Base-by-base conservation (phyloP, 1,140 invertebrate genomes). In the Calephelis nemesis region DNA sequence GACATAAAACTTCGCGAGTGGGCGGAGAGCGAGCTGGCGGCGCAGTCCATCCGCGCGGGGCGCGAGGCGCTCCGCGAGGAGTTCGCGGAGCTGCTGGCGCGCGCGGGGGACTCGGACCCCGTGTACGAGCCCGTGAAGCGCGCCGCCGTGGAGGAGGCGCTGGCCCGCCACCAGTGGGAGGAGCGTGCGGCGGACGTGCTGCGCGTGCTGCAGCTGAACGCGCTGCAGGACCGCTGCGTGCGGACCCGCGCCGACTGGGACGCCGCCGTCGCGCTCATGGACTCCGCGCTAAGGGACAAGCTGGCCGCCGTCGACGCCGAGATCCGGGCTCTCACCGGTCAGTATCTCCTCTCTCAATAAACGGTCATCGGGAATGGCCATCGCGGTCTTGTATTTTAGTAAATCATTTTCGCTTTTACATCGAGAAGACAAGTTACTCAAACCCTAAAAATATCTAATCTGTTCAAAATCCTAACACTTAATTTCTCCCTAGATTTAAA, bases 1-100 rank as follows among this genome's bases (percentile, higher is more conserved):
- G 99, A 99, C 88, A 99, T 99, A 69, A 98, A 98, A 85, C 90
- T 99, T 11, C 96, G 97, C 74, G 96, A 99, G 76, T 99, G 98
- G 98, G 97, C 98, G 0, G 98, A 99, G 79, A 94, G 96, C 62
- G 95, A 95, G 48, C 89, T 99, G 62, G 98, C 98, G 0, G 92
- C 94, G 6, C 96, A 96, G 85, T 92, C 89, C 8, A 80, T 92
- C 10, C 92, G 94, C 78, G 94, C 96, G 65, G 98, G 98, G 7
- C 97, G 97, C 95, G 95, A 98, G 84, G 96, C 97, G 6, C 90
- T 99, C 6, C 94, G 96, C 77, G 93, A 96, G 63, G 97, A 98
- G 89, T 99, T 99, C 76, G 87, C 93, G 3, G 93, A 94, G 13
- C 95, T 99, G 47, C 95, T 81, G 95, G 94, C 82, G 82, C 94